A percentile compares a stretch with the other conserved stretches of the same genome.
phyloP scores from a whole-genome alignment of 2,888 invertebrate species.

The Aelia acuminata region DNA sequence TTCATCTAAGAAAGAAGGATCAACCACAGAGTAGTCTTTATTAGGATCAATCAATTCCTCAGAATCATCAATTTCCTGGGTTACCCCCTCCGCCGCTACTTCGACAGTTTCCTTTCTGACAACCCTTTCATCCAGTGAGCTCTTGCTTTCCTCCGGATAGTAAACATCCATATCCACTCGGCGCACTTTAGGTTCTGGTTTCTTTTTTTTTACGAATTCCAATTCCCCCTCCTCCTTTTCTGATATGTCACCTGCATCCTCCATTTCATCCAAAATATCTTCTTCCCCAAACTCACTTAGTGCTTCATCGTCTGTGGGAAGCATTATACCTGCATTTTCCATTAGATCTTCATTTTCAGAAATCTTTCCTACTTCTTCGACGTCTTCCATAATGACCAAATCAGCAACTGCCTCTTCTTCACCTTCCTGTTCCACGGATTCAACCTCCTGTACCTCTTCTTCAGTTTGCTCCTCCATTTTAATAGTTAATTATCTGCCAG shows the following conservation, averaged over 20 bases:
- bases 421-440: background rate
- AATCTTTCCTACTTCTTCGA: background rate
- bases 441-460: background rate
- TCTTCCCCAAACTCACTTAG: background rate
- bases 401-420: background rate
- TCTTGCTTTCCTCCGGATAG: conserved; percentile 17
- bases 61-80: background rate
- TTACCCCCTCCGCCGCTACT: background rate
- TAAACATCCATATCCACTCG: background rate
- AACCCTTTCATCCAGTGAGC: background rate
- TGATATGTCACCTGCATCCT: background rate
- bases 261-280: background rate
- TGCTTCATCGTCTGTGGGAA: background rate
- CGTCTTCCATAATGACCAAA: background rate
- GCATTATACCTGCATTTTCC: background rate
- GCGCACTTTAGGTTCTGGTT: conserved; percentile 6
- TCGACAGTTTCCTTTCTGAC: background rate
- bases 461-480: background rate
- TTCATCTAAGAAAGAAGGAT: conserved; percentile 30
- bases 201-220: conserved; percentile 10
- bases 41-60: background rate
- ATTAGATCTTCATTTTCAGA: background rate
- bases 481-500: background rate
- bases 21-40: background rate
- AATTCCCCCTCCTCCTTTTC: background rate